Evolutionary conservation across 2,113 vertebrate genomes (phyloP), one percentile per base, ranked within the genome.

Genomic region (Erythrocercus mccallii): DNA sequence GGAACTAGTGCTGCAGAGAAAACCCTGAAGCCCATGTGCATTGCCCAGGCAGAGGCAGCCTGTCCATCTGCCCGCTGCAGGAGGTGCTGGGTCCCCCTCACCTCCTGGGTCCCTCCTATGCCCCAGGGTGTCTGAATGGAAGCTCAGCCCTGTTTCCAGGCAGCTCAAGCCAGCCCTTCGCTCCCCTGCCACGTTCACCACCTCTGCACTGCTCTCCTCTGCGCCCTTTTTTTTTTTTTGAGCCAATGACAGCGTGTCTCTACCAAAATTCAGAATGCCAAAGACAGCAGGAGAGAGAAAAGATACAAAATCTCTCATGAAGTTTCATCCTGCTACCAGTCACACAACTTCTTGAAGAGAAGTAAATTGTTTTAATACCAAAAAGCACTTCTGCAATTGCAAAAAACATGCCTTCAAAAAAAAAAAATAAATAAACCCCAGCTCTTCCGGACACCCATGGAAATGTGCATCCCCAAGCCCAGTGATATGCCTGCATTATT

Each of bases 91-190:
- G 15, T 22, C 42, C 51, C 5, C 8, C 21, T 44, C 9, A 4
- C 56, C 78, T 61, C 27, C 15, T 0, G 1, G 27, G 33, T 11
- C 3, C n/a, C 54, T 21, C 45, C 3, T 2, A 1, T 7, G n/a
- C 17, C 57, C 53, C 12, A 4, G 27, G 28, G 27, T 6, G 27
- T 21, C 90, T 35, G 33, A 9, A 6, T 7, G 48, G 23, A 44
- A 22, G 20, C 2, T 11, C 13, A 45, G 14, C 28, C 17, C 60
- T 38, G 11, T 7, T 35, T 16, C 20, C 69, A 80, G 37, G 15
- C 3, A 6, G 56, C 40, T 65, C 73, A 48, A 9, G 22, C 45
- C 38, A 89, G 64, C 19, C 35, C 40, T 56, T 64, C 47, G 11
- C 15, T n/a, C 20, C 44, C 38, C 68, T 82, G 56, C 12, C 71